Evolutionary conservation across 2,797 vertebrate species (phyloP).

Genomic region (Harpagifer antarcticus): DNA sequence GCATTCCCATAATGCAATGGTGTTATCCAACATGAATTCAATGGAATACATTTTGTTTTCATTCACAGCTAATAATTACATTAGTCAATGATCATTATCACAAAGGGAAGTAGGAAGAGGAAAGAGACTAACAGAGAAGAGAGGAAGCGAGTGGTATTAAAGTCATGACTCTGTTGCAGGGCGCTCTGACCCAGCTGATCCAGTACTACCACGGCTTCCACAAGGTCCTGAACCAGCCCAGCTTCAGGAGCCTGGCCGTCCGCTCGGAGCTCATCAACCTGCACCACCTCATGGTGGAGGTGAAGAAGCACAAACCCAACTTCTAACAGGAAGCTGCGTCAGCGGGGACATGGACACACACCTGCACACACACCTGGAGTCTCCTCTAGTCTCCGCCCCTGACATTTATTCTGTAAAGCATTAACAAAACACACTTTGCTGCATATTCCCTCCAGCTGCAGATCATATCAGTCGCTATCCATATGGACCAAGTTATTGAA

Average conservation of each 20-base stretch:
- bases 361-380: background rate
- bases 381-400: background rate
- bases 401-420: background rate
- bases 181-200: constrained; percentile 93
- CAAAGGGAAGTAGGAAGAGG: too few species aligned
- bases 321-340: constrained; percentile 77
- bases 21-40: too few species aligned
- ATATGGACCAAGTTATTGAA: background rate
- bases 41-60: too few species aligned
- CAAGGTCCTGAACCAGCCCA: constrained; percentile 90
- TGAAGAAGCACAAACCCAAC: constrained; percentile 97
- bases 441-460: constrained; percentile 7
- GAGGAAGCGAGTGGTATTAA: too few species aligned
- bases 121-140: too few species aligned
- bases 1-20: too few species aligned
- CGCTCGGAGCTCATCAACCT: constrained; percentile 95
- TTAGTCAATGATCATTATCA: too few species aligned
- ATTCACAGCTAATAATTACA: too few species aligned
- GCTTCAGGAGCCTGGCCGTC: constrained; percentile 89
- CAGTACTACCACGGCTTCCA: constrained; percentile 97
- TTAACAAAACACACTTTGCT: background rate
- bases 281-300: constrained; percentile 96
- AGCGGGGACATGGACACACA: background rate
- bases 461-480: background rate
- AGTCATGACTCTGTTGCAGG: constrained; percentile 76